phyloP scores from a whole-genome alignment of 2,113 vertebrate species.

The Bettongia penicillata region DNA sequence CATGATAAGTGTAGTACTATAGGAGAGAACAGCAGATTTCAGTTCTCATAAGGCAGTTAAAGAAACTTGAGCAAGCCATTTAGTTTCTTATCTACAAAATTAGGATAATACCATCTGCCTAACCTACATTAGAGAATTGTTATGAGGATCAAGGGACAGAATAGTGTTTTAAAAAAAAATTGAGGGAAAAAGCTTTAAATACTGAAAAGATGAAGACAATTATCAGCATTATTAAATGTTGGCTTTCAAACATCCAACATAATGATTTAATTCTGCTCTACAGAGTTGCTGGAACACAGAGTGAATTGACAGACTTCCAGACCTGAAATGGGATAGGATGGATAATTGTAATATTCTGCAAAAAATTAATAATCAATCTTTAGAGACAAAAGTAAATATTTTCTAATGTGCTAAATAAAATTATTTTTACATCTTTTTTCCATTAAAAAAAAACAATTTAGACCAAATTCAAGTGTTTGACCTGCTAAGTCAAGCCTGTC shows the following conservation, averaged over 20 bases:
- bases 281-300: slow-evolving; percentile 1
- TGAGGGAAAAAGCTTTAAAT: background rate
- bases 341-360: background rate
- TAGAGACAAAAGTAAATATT: background rate
- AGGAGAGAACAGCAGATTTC: background rate
- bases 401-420: background rate
- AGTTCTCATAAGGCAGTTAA: background rate
- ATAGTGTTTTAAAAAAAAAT: background rate
- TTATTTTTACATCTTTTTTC: background rate
- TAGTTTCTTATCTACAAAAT: slow-evolving; percentile 34
- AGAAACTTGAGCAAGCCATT: background rate
- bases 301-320: background rate
- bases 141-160: slow-evolving; percentile 37
- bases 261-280: background rate
- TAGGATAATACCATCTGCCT: slow-evolving; percentile 32
- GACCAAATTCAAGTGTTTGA: background rate
- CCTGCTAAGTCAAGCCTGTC: background rate
- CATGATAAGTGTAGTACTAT: background rate
- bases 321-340: background rate
- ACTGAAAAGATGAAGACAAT: background rate
- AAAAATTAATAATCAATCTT: slow-evolving; percentile 28
- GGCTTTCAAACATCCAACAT: background rate
- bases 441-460: background rate
- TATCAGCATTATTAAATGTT: background rate
- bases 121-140: slow-evolving; percentile 22